Conservation (phyloP, 2,888 invertebrate genomes). For the Nematopogon swammerdamellus region DNA sequence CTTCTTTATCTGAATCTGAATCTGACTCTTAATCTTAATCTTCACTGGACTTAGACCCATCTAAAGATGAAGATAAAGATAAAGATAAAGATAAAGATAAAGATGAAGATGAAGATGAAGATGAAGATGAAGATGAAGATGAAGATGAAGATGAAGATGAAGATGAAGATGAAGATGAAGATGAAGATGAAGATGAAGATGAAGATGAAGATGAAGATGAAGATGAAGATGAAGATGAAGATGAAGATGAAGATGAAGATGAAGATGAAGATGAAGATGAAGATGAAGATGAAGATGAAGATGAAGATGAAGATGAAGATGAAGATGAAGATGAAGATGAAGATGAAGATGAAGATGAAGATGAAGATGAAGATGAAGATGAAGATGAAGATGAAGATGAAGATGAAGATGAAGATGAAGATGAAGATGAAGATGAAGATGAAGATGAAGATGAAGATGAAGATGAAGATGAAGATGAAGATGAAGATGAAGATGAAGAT, state of each 20-base stretch:
- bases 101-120: too few relatives aligned
- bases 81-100: too few relatives aligned
- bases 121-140: conserved; percentile 7
- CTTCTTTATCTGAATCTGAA: too few relatives aligned
- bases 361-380: conserved; percentile 14
- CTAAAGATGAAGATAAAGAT: too few relatives aligned
- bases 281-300: conserved; percentile 13
- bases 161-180: conserved; percentile 7
- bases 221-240: conserved; percentile 7
- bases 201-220: conserved; percentile 7
- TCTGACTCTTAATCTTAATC: too few relatives aligned
- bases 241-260: conserved; percentile 7
- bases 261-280: conserved; percentile 7
- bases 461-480: conserved; percentile 18
- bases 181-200: conserved; percentile 7
- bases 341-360: conserved; percentile 7
- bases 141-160: conserved; percentile 7
- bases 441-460: conserved; percentile 14
- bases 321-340: conserved; percentile 15
- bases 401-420: conserved; percentile 11
- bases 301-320: conserved; percentile 22
- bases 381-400: conserved; percentile 14
- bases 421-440: conserved; percentile 13
- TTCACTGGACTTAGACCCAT: too few relatives aligned
- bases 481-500: conserved; percentile 18